A percentile compares a stretch with the other conserved stretches of the same genome.
These are phyloP conservation scores for Ptilonorhynchus violaceus DNA, from an alignment of 2,113 vertebrate genomes.

Conservation along the genomic window DNA sequence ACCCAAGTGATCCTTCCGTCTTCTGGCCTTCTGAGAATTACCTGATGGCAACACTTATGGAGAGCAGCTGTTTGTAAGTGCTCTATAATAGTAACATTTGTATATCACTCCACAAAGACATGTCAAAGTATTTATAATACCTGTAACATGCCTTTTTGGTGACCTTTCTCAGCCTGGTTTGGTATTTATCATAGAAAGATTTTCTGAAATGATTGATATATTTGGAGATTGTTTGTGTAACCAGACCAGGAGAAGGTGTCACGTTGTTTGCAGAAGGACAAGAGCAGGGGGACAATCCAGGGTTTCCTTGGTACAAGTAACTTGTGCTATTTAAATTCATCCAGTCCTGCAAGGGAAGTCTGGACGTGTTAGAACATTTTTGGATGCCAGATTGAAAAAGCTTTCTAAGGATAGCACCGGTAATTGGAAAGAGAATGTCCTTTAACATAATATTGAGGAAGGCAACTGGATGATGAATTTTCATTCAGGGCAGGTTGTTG, in stretches of 20 bases:
- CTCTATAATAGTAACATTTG: neutral
- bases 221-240: constrained; percentile 2
- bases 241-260: neutral
- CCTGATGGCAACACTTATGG: neutral
- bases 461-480: neutral
- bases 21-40: neutral
- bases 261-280: neutral
- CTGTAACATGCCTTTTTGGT: neutral
- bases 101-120: neutral
- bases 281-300: neutral
- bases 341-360: neutral
- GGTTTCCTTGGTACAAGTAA: neutral
- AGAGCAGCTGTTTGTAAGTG: neutral
- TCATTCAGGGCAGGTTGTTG: neutral
- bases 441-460: neutral
- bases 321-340: neutral
- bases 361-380: neutral
- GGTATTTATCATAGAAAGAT: constrained; percentile 25
- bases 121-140: neutral
- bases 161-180: constrained; percentile 46
- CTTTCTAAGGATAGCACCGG: neutral
- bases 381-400: neutral
- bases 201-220: constrained; percentile 27
- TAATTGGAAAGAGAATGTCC: neutral
- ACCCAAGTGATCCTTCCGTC: neutral